These are phyloP conservation scores for Plebejus anna DNA, from an alignment of 2,888 invertebrate genomes.

Conservation along the genomic window DNA sequence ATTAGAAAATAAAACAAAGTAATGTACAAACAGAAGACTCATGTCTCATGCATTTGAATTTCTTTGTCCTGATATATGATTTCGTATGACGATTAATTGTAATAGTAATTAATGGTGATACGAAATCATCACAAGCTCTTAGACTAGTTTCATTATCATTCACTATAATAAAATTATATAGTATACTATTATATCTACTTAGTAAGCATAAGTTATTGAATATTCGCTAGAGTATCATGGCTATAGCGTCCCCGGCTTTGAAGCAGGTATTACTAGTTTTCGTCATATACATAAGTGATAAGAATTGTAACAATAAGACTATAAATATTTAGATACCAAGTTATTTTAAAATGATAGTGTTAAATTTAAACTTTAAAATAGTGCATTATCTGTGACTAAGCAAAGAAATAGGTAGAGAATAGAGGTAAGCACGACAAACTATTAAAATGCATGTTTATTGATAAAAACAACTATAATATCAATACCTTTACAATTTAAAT, in stretches of 20 bases:
- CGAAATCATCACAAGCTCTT: not conserved
- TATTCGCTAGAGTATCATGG: conserved; percentile 1
- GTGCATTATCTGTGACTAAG: not conserved
- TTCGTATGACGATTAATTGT: too few relatives aligned
- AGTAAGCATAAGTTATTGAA: conserved; percentile 9
- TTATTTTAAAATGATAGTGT: not conserved
- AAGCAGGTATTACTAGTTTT: conserved; percentile 17
- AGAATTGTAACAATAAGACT: not conserved
- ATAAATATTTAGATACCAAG: not conserved
- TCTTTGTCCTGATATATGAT: not conserved
- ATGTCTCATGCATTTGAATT: too few relatives aligned
- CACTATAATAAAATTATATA: not conserved
- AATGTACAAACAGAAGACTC: too few relatives aligned
- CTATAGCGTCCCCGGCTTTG: not conserved
- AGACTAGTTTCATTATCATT: not conserved
- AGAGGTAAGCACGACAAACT: not conserved
- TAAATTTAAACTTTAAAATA: not conserved
- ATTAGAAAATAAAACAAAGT: too few relatives aligned
- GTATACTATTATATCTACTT: not conserved
- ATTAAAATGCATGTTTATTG: not conserved
- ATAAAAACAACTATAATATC: not conserved
- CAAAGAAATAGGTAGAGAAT: not conserved
- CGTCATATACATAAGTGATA: not conserved
- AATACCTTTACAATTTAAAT: not conserved
- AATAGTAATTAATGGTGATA: not conserved